Percentiles rank a stretch among this genome's conserved stretches.
Conservation (phyloP, 2,888 invertebrate species). For the Axea sp. region DNA sequence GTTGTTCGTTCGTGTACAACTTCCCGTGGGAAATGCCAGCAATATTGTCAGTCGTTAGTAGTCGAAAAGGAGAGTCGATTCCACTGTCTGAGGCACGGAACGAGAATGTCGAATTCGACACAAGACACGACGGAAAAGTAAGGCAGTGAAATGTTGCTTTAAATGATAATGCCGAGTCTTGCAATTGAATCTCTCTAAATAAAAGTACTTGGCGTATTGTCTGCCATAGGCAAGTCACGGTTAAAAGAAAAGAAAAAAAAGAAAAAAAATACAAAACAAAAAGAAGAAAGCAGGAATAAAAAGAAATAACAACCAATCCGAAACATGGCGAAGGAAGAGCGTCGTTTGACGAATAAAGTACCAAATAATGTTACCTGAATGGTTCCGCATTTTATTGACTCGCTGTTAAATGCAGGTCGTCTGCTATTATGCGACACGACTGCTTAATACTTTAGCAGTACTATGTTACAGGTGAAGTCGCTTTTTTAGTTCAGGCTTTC, state of each 20-base stretch:
- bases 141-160: constrained; percentile 44
- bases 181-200: constrained; percentile 55
- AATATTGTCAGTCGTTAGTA: constrained; percentile 59
- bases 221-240: constrained; percentile 25
- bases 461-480: constrained; percentile 4
- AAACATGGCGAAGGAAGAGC: constrained; percentile 4
- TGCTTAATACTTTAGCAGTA: constrained; percentile 35
- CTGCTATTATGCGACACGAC: constrained; percentile 33
- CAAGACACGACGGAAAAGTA: constrained; percentile 25
- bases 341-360: constrained; percentile 48
- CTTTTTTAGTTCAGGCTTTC: constrained; percentile 7
- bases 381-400: constrained; percentile 30
- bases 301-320: constrained; percentile 2
- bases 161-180: constrained; percentile 45
- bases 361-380: constrained; percentile 42
- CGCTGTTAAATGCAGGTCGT: constrained; percentile 25
- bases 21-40: constrained; percentile 53
- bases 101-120: constrained; percentile 20
- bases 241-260: neutral
- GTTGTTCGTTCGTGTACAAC: constrained; percentile 28
- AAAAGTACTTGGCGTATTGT: constrained; percentile 44
- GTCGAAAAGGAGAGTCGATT: constrained; percentile 52
- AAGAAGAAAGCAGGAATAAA: neutral
- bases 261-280: no score
- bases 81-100: constrained; percentile 23